Conservation (phyloP, 2,888 invertebrate genomes). For the Lasioglossum villosulum region DNA sequence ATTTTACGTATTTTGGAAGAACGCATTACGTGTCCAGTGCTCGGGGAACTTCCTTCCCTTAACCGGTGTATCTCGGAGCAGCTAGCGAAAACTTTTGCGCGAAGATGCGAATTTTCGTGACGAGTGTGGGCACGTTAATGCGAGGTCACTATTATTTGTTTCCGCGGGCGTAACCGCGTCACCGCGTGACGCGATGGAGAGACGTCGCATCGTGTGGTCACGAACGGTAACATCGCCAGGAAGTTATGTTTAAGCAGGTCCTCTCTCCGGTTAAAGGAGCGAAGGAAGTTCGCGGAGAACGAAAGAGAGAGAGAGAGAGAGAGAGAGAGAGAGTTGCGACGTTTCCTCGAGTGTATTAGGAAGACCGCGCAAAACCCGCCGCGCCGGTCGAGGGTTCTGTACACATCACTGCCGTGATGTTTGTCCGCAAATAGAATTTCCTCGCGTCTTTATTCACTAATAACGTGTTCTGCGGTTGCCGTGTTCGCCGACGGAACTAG, state of each 20-base stretch:
- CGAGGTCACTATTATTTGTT: slow-evolving; percentile 7
- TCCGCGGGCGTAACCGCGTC: background rate
- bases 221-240: background rate
- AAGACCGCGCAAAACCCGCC: slow-evolving; percentile 57
- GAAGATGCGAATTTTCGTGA: background rate
- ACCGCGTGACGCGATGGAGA: background rate
- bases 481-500: slow-evolving; percentile 22
- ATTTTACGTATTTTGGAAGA: background rate
- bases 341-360: slow-evolving; percentile 67
- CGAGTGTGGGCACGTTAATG: background rate
- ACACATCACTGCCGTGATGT: slow-evolving; percentile 66
- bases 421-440: slow-evolving; percentile 74
- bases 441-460: slow-evolving; percentile 74
- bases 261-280: slow-evolving; percentile 39
- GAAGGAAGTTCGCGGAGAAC: slow-evolving; percentile 43
- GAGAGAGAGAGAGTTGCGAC: slow-evolving; percentile 38
- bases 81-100: background rate
- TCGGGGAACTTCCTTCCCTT: background rate
- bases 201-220: background rate
- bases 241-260: slow-evolving; percentile 34
- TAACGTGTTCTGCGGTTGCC: slow-evolving; percentile 63
- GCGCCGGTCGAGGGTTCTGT: slow-evolving; percentile 68
- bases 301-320: too few species aligned
- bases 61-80: background rate
- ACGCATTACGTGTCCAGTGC: background rate